Conservation (phyloP, 2,113 vertebrate genomes). For the Onychorhynchus coronatus region DNA sequence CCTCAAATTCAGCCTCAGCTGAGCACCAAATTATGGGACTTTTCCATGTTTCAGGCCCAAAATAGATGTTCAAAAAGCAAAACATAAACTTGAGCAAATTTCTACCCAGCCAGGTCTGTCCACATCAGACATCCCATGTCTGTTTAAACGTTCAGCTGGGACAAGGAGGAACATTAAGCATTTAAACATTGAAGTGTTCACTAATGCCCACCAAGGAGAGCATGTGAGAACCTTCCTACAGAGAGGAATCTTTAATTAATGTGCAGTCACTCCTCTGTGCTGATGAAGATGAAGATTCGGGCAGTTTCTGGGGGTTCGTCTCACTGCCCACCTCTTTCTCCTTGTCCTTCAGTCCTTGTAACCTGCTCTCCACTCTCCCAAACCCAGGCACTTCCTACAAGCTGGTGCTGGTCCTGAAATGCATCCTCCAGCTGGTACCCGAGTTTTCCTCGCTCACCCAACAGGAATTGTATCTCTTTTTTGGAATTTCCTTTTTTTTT, state of each 20-base stretch:
- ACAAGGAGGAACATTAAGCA: background rate
- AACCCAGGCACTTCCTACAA: background rate
- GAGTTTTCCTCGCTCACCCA: background rate
- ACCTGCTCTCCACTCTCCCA: background rate
- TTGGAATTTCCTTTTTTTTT: too few relatives aligned
- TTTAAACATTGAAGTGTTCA: background rate
- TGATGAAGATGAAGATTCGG: background rate
- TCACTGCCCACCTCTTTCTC: background rate
- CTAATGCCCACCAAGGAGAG: background rate
- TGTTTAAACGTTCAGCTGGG: background rate
- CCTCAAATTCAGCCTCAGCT: background rate
- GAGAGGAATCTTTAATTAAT: background rate
- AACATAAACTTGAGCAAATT: background rate
- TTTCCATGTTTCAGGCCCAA: background rate
- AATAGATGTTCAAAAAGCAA: background rate
- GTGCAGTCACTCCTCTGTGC: accelerated
- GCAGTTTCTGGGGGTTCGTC: background rate
- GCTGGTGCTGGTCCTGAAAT: accelerated
- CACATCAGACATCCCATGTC: background rate
- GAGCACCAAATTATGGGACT: background rate
- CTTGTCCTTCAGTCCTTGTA: background rate
- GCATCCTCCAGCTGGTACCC: background rate
- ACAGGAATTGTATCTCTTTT: accelerated
- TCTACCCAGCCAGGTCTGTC: background rate
- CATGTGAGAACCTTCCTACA: background rate